These are phyloP conservation scores for Varanus salvator DNA, from an alignment of 2,113 vertebrate genomes.

Conservation along the genomic window DNA sequence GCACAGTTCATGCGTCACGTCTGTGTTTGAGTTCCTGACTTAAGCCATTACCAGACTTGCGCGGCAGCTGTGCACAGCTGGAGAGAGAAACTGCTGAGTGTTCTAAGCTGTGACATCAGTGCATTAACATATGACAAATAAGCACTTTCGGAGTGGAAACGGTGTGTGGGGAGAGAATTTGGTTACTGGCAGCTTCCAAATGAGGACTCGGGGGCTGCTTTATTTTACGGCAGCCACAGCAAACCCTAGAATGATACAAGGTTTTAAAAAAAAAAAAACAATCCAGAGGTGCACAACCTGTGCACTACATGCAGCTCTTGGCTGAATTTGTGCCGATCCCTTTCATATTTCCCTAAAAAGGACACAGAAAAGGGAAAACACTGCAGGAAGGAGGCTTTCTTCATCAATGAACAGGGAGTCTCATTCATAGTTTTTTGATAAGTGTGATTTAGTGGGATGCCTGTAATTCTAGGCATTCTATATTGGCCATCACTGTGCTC, in stretches of 20 bases:
- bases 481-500: too few species aligned
- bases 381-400: too few species aligned
- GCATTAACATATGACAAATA: not conserved
- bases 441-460: too few species aligned
- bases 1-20: not conserved
- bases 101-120: not conserved
- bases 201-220: too few species aligned
- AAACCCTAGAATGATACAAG: not conserved
- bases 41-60: not conserved
- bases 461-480: too few species aligned
- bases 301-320: too few species aligned
- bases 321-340: not conserved
- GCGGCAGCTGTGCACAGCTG: not conserved
- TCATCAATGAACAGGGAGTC: too few species aligned
- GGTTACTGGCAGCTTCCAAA: not conserved
- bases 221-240: not conserved
- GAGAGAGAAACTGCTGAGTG: not conserved
- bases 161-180: not conserved
- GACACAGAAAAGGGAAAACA: too few species aligned
- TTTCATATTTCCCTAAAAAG: not conserved
- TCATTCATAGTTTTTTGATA: too few species aligned
- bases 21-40: not conserved
- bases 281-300: too few species aligned
- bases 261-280: not conserved
- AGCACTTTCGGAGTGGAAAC: not conserved